Evolutionary conservation across 1,140 invertebrate species (phyloP), one percentile per base, ranked within the genome.

Genomic region (Epicauta chinensis): DNA sequence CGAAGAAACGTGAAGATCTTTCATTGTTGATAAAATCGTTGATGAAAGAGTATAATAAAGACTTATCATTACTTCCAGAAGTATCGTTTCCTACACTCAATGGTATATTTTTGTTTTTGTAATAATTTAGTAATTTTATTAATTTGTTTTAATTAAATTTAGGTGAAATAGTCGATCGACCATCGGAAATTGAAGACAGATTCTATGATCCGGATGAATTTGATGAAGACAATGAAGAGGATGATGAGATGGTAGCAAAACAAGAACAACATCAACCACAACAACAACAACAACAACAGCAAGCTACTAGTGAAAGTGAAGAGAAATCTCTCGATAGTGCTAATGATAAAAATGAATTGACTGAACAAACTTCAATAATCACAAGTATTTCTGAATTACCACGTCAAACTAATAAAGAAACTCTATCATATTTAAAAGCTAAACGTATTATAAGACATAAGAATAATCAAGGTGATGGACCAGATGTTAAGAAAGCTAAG

Each of bases 1-100:
- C 83, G 2, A 75, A 81, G 39, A 90, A 91, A 74, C 71, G 88
- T 31, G 87, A 89, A 71, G 85, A 89, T 51, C 81, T 91, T 45
- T 82, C 84, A n/a, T 77, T 79, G 49, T 67, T 90, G 31, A 71
- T 91, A n/a, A 81, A 83, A 63, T 67, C 73, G 35, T 67, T 89
- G 10, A 86, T 89, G 80, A 74, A 80, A 39, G 77, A 77, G 59
- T 72, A 73, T 53, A 79, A 80, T 50, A 73, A 73, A 55, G 76
- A 81, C 55, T 73, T 75, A 51, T 70, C 74, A 56, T 61, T 75
- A 42, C 64, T 83, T 57, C 81, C 81, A n/a, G 77, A 80, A 31
- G 81, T 83, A 53, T 67, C 73, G 60, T 81, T 82, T 61, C 81
- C 81, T 11, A 83, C 81, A 3, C 65, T 79, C 53, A 79, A 83